Conservation (phyloP, 2,113 vertebrate genomes). For the Phalacrocorax pelagicus region DNA sequence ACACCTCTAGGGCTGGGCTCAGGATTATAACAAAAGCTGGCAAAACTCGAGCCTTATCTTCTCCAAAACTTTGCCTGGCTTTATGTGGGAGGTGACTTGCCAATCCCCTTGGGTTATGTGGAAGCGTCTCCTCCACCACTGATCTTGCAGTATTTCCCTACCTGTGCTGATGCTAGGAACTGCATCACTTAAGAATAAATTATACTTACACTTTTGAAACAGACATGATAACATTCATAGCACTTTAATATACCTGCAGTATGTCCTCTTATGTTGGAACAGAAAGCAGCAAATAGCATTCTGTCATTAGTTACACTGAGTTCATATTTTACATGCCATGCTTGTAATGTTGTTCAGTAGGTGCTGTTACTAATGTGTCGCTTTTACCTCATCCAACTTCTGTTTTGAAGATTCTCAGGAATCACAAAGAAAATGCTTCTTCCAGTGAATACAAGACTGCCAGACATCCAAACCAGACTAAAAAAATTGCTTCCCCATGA, state of each 20-base stretch:
- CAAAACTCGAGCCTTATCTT: not conserved
- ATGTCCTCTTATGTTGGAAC: not conserved
- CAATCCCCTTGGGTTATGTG: not conserved
- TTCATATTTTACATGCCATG: not conserved
- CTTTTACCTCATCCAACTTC: not conserved
- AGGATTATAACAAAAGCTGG: not conserved
- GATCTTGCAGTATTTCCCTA: not conserved
- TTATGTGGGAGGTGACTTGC: not conserved
- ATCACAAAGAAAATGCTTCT: slow-evolving; percentile 81
- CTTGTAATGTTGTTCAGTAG: not conserved
- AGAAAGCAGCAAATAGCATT: not conserved
- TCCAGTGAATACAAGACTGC: slow-evolving; percentile 79
- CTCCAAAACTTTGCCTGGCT: not conserved
- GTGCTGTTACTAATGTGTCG: not conserved
- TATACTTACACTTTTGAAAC: not conserved
- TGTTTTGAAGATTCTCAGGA: slow-evolving; percentile 84
- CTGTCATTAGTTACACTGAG: not conserved
- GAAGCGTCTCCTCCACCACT: not conserved
- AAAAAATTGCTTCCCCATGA: slow-evolving; percentile 79
- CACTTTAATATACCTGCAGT: not conserved
- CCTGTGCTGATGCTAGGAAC: not conserved
- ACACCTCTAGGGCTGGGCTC: not conserved
- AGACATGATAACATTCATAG: not conserved
- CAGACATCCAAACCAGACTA: slow-evolving; percentile 80
- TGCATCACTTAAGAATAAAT: not conserved